These are phyloP conservation scores for Silurus aristotelis DNA, from an alignment of 2,797 vertebrate species.

Conservation along the genomic window DNA sequence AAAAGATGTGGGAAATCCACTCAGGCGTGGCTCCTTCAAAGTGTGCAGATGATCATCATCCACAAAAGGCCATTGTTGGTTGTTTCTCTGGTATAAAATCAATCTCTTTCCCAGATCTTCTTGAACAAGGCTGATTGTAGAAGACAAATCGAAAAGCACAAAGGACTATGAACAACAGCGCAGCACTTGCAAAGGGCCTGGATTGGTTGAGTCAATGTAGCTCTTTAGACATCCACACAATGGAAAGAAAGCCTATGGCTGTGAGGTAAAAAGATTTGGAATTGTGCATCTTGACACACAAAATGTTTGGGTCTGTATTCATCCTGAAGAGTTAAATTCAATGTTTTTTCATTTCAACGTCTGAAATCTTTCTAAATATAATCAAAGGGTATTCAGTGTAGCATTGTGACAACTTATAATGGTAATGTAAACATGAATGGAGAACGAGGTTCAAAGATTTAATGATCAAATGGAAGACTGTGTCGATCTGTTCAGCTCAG, in stretches of 20 bases:
- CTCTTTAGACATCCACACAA: slow-evolving; percentile 35
- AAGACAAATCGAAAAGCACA: slow-evolving; percentile 52
- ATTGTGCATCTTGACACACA: slow-evolving; percentile 25
- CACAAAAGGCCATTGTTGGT: slow-evolving; percentile 54
- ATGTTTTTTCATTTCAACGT: slow-evolving; percentile 9
- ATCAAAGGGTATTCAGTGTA: background rate
- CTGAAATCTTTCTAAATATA: slow-evolving; percentile 8
- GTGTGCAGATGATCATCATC: slow-evolving; percentile 47
- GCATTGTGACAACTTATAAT: background rate
- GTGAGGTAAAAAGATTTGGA: background rate
- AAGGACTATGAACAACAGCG: slow-evolving; percentile 51
- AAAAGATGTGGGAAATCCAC: slow-evolving; percentile 30
- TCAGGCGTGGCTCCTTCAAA: slow-evolving; percentile 38
- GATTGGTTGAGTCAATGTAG: slow-evolving; percentile 51
- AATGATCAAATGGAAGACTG: slow-evolving; percentile 41
- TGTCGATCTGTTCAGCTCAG: slow-evolving; percentile 46
- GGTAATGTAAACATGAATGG: background rate
- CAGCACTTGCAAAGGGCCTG: slow-evolving; percentile 29
- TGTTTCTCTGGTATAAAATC: slow-evolving; percentile 52
- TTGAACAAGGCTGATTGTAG: slow-evolving; percentile 43
- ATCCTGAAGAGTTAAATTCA: slow-evolving; percentile 14
- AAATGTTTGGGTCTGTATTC: slow-evolving; percentile 15
- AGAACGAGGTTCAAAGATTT: slow-evolving; percentile 4
- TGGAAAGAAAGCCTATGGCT: slow-evolving; percentile 16
- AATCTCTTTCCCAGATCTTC: slow-evolving; percentile 49